A percentile compares a stretch with the other conserved stretches of the same genome.
phyloP scores from a whole-genome alignment of 2,113 vertebrate species.

The Callipepla californica region DNA sequence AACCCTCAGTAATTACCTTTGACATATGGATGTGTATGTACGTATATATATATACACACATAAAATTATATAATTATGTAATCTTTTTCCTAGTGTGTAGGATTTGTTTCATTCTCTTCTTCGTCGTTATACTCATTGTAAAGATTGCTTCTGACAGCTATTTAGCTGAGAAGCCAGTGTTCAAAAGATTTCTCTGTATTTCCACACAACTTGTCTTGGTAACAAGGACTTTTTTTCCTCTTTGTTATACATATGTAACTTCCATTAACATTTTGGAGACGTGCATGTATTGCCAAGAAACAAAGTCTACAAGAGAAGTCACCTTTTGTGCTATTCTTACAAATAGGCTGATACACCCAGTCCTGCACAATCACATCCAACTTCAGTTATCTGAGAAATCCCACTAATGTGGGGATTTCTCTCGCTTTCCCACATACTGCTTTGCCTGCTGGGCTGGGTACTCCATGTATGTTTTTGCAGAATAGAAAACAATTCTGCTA shows the following conservation, averaged over 20 bases:
- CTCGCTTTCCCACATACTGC: not conserved
- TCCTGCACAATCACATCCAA: not conserved
- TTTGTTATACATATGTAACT: not conserved
- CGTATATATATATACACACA: not conserved
- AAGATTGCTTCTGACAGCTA: not conserved
- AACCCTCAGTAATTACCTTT: not conserved
- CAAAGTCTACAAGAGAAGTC: not conserved
- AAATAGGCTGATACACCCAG: not conserved
- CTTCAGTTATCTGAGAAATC: accelerated
- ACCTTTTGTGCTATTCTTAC: not conserved
- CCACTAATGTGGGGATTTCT: not conserved
- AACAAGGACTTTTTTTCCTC: not conserved
- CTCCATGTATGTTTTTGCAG: not conserved
- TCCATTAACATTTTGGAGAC: not conserved
- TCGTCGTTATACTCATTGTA: not conserved
- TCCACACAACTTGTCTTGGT: not conserved
- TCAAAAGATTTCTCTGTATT: not conserved
- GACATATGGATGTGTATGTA: not conserved
- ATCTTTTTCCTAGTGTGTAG: not conserved
- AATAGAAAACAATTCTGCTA: not conserved
- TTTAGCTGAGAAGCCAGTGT: not conserved
- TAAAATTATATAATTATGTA: not conserved
- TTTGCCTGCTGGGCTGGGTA: not conserved
- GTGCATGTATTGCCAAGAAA: not conserved
- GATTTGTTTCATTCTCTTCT: not conserved